Base-by-base conservation (phyloP, 1,140 invertebrate species). In the fruit fly (Drosophila melanogaster) region DNA sequence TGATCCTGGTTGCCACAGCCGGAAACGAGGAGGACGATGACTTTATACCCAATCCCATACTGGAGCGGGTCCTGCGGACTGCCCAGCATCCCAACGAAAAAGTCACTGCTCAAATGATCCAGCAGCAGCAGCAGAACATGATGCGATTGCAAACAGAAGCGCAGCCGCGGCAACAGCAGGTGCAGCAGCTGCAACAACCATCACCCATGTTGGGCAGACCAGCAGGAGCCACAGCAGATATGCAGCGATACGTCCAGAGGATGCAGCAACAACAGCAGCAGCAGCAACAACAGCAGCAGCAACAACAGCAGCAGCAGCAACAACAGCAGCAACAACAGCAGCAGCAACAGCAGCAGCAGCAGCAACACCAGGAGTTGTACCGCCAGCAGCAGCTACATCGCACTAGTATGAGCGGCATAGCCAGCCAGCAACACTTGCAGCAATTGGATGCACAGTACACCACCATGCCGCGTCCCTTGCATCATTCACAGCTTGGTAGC, bases 1-100 rank as follows among this genome's bases (percentile, higher is more conserved):
- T 98, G 0, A 97, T 97, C 60, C 93, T 98, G 33, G 97, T 98
- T 14, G 97, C 97, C 4, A 97, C 97, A 15, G 97, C 97, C 0
- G 97, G 98, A 83, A 97, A 98, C 77, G 96, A 97, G 76, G 97
- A 97, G 92, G 96, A 97, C 57, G 96, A 97, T 57, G 96, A 96
- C 78, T 97, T 97, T 78, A 97, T 98, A 87, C 97, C 97, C 0
- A 98, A 98, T 93, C 97, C 97, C 12, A 97, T 98, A 73, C 92
- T 98, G 64, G 97, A 98, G 91, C 93, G 97, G 66, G 97, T 98
- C 0, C 92, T 98, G 4, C 94, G 96, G 56, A 96, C 96, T 0
- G 96, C 96, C 4, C 85, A 90, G 47, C 84, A 91, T 69, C 86
- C 84, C 33, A 92, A 89, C 53, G 92, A 94, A 94, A 54, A 94